Conservation (phyloP, 2,797 vertebrate species). For the Threskiornis aethiopicus region DNA sequence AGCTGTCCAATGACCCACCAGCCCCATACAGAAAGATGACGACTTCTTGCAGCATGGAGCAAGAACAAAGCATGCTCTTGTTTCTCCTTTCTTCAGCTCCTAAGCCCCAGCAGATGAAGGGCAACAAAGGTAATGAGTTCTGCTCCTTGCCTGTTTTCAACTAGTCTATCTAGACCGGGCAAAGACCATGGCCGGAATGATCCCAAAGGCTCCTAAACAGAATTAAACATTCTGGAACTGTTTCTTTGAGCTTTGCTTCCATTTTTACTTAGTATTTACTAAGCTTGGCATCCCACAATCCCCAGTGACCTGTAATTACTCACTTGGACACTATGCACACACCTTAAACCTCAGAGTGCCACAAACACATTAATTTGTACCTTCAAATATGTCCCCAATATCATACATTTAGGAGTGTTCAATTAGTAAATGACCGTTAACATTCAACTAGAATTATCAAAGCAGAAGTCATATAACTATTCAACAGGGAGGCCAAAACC, state of each 20-base stretch:
- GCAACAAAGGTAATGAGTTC: background rate
- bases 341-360: background rate
- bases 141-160: background rate
- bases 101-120: background rate
- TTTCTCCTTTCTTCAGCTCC: background rate
- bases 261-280: background rate
- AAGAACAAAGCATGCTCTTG: background rate
- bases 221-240: background rate
- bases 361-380: background rate
- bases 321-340: background rate
- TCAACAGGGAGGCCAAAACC: background rate
- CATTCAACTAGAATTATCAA: background rate
- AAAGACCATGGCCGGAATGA: background rate
- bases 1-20: background rate
- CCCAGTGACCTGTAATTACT: background rate
- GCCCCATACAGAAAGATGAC: background rate
- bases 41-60: background rate
- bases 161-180: background rate
- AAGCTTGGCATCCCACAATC: background rate
- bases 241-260: background rate
- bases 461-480: background rate
- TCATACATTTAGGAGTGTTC: background rate
- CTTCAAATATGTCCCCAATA: background rate
- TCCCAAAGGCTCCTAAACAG: background rate
- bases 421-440: background rate